Conservation (phyloP, 2,797 vertebrate genomes). For the Syndactyla subalaris region DNA sequence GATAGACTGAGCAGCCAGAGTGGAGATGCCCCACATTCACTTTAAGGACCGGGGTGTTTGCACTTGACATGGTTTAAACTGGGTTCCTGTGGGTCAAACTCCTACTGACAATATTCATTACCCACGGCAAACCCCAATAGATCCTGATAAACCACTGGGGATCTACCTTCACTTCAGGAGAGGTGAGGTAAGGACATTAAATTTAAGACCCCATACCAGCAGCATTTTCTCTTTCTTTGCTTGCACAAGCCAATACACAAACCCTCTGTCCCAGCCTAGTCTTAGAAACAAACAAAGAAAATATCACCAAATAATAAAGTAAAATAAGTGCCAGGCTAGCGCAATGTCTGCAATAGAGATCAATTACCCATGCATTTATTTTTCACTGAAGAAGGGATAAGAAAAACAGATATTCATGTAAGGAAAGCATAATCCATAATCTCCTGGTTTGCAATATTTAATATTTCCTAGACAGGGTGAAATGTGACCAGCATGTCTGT, state of each 20-base stretch:
- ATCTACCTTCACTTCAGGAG: not conserved
- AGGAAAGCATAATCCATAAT: not conserved
- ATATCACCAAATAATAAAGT: not conserved
- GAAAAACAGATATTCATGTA: not conserved
- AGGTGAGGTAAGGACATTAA: not conserved
- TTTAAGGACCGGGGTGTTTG: not conserved
- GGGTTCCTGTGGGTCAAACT: not conserved
- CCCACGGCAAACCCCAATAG: not conserved
- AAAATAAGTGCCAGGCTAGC: not conserved
- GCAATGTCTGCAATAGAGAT: not conserved
- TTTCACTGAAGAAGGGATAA: not conserved
- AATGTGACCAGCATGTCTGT: not conserved
- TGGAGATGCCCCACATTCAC: not conserved
- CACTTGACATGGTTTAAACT: not conserved
- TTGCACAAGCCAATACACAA: not conserved
- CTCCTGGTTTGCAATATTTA: not conserved
- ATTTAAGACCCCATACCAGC: not conserved
- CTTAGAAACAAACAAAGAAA: not conserved
- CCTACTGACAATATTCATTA: not conserved
- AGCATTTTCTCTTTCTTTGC: not conserved
- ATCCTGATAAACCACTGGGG: not conserved
- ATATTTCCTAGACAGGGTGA: not conserved
- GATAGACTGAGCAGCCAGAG: not conserved
- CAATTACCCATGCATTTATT: not conserved
- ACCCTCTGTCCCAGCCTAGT: not conserved